phyloP scores from a whole-genome alignment of 2,113 vertebrate genomes.

The Mustelus asterias region DNA sequence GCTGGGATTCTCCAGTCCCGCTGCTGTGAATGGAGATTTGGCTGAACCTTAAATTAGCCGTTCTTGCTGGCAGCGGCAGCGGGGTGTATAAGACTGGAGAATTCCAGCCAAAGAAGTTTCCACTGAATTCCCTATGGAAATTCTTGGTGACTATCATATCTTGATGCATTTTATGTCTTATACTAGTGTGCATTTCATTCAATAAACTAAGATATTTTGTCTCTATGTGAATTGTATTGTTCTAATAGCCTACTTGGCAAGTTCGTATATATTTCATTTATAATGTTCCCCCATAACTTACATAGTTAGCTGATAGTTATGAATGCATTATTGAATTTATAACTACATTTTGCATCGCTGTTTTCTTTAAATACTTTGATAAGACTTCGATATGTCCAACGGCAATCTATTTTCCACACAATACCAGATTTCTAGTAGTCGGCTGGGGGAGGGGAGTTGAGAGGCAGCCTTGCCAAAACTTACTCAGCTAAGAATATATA shows the following conservation, averaged over 20 bases:
- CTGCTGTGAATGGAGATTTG: too few relatives aligned
- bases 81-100: too few relatives aligned
- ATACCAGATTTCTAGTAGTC: not conserved
- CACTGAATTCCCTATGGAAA: not conserved
- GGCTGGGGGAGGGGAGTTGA: not conserved
- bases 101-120: not conserved
- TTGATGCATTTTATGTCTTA: not conserved
- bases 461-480: not conserved
- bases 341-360: not conserved
- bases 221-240: not conserved
- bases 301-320: not conserved
- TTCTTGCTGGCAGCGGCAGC: too few relatives aligned
- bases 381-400: not conserved
- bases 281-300: not conserved
- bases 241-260: not conserved
- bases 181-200: not conserved
- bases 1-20: too few relatives aligned
- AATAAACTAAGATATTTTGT: not conserved
- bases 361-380: not conserved
- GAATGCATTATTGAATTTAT: not conserved
- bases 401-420: not conserved
- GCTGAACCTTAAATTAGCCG: too few relatives aligned
- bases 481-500: not conserved
- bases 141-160: not conserved
- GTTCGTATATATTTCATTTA: not conserved